phyloP scores from a whole-genome alignment of 2,888 invertebrate genomes.

The Spicauda simplicius region DNA sequence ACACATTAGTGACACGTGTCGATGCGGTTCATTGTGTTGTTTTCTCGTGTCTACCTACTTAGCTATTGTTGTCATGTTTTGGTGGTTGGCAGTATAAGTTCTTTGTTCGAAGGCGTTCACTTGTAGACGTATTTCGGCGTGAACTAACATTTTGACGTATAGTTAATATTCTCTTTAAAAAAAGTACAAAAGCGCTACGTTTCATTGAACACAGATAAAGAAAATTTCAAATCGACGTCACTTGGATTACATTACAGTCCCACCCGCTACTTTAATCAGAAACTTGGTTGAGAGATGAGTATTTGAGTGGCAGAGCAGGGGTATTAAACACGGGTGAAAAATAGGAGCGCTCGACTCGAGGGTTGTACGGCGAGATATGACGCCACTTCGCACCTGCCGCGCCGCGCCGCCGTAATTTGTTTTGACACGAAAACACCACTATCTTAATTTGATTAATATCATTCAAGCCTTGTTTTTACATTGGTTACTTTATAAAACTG shows the following conservation, averaged over 20 bases:
- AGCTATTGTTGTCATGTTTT: constrained; percentile 1
- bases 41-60: constrained; percentile 2
- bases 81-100: background rate
- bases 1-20: constrained; percentile 20
- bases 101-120: constrained; percentile 9
- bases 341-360: constrained; percentile 12
- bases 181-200: too few relatives aligned
- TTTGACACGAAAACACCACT: background rate
- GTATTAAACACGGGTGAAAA: constrained; percentile 11
- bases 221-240: background rate
- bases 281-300: constrained; percentile 9
- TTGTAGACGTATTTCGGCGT: background rate
- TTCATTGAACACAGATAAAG: too few relatives aligned
- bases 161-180: too few relatives aligned
- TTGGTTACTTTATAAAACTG: too few relatives aligned
- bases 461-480: background rate
- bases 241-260: background rate
- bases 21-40: constrained; percentile 22
- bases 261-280: constrained; percentile 3
- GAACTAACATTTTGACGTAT: too few relatives aligned
- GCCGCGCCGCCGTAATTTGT: background rate
- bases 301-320: constrained; percentile 7
- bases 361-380: constrained; percentile 2
- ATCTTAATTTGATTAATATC: background rate
- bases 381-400: constrained; percentile 11